These are phyloP conservation scores for Palythoa grandis DNA, from an alignment of 92 coral and sea anemone genomes.

Conservation along the genomic window DNA sequence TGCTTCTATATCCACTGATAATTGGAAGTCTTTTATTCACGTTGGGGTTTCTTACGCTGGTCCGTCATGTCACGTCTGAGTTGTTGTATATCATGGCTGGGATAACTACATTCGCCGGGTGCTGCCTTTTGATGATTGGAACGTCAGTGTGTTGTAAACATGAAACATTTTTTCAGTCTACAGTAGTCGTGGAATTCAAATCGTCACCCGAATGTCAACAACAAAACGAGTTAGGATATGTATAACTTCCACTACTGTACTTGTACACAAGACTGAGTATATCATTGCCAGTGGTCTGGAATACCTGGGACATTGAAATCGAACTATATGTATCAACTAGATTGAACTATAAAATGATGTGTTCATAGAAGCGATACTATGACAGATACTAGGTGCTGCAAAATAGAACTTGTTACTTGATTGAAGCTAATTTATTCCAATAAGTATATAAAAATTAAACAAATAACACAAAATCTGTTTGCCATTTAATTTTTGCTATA, in stretches of 20 bases:
- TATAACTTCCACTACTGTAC: background rate
- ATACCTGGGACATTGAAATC: too few species aligned
- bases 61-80: background rate
- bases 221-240: background rate
- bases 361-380: too few species aligned
- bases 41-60: slow-evolving; percentile 17
- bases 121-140: slow-evolving; percentile 15
- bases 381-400: too few species aligned
- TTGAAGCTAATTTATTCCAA: too few species aligned
- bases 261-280: too few species aligned
- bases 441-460: too few species aligned
- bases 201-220: background rate
- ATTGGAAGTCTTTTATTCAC: slow-evolving; percentile 10
- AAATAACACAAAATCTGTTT: too few species aligned
- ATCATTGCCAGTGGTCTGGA: too few species aligned
- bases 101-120: slow-evolving; percentile 10
- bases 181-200: background rate
- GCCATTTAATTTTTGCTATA: too few species aligned
- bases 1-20: slow-evolving; percentile 15
- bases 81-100: slow-evolving; percentile 21
- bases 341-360: too few species aligned
- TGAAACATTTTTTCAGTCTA: slow-evolving; percentile 16
- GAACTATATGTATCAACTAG: too few species aligned
- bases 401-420: too few species aligned
- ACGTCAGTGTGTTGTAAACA: slow-evolving; percentile 26